These are phyloP conservation scores for Pteruthius melanotis DNA, from an alignment of 2,113 vertebrate species.

Conservation along the genomic window DNA sequence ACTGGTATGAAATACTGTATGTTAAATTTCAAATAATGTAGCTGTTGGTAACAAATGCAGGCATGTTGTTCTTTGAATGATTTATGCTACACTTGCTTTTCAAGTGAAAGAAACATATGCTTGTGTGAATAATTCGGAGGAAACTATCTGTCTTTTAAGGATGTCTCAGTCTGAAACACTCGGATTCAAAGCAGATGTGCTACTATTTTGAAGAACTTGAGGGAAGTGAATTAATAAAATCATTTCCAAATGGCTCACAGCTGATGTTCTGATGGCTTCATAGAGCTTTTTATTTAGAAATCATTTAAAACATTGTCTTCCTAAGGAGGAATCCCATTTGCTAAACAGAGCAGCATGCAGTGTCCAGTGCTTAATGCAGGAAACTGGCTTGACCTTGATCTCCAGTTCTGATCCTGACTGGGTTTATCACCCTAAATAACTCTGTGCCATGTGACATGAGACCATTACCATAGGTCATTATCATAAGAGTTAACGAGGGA, in stretches of 20 bases:
- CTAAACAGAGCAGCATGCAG: background rate
- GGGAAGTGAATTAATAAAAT: slow-evolving; percentile 47
- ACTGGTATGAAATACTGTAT: background rate
- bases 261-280: slow-evolving; percentile 9
- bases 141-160: slow-evolving; percentile 40
- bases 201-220: slow-evolving; percentile 42
- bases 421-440: background rate
- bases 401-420: background rate
- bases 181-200: slow-evolving; percentile 35
- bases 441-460: background rate
- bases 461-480: background rate
- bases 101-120: slow-evolving; percentile 1
- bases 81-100: slow-evolving; percentile 4
- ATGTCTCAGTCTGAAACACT: slow-evolving; percentile 8
- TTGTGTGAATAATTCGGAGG: slow-evolving; percentile 9
- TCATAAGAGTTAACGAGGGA: background rate
- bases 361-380: background rate
- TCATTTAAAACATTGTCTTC: background rate
- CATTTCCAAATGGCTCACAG: slow-evolving; percentile 32
- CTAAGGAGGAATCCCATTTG: background rate
- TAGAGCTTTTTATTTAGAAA: background rate
- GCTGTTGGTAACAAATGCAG: slow-evolving; percentile 1
- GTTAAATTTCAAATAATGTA: background rate
- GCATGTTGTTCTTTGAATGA: background rate
- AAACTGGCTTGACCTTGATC: background rate